These are phyloP conservation scores for Melanaphis sacchari DNA, from an alignment of 1,140 invertebrate genomes.

Conservation along the genomic window DNA sequence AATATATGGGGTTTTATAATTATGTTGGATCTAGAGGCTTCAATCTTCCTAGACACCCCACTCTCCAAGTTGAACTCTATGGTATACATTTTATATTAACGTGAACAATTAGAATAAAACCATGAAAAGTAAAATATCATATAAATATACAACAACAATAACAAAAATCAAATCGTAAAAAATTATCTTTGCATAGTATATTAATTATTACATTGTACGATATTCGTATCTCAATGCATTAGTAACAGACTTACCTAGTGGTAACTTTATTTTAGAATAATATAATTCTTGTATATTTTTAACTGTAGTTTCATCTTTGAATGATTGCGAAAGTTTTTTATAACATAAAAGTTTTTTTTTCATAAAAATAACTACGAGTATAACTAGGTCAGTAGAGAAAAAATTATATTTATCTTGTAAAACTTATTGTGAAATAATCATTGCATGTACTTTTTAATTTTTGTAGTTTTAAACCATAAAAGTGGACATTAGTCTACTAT, in stretches of 20 bases:
- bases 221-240: neutral
- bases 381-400: constrained; percentile 7
- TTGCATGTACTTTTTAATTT: neutral
- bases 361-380: neutral
- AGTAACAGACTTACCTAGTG: neutral
- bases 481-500: neutral
- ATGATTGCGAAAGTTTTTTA: neutral
- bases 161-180: neutral
- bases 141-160: neutral
- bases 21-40: too few relatives aligned
- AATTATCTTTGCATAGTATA: neutral
- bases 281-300: neutral
- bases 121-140: neutral
- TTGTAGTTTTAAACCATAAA: constrained; percentile 2
- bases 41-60: too few relatives aligned
- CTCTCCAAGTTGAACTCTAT: too few relatives aligned
- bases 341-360: neutral
- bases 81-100: neutral
- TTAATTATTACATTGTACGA: neutral
- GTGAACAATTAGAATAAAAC: neutral
- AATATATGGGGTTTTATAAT: too few relatives aligned
- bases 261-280: neutral
- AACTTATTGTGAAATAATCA: neutral
- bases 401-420: neutral
- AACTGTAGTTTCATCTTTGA: neutral